Percentiles rank a stretch among this genome's conserved stretches.
Evolutionary conservation across 1,140 invertebrate genomes (phyloP).

Genomic region (Meloidogyne floridensis): DNA sequence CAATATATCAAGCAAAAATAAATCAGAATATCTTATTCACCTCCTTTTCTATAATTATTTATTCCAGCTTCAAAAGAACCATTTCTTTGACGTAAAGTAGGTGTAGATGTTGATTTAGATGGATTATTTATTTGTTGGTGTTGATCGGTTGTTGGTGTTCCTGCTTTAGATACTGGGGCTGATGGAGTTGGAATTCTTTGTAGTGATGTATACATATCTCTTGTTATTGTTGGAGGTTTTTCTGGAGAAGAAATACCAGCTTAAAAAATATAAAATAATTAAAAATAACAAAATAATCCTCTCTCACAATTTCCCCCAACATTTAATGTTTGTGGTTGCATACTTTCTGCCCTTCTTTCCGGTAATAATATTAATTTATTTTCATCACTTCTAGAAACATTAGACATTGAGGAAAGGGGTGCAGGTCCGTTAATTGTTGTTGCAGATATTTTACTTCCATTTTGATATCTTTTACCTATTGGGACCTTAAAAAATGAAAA

Average conservation of each 20-base stretch:
- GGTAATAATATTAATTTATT: conserved; percentile 12
- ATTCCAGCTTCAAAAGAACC: neutral
- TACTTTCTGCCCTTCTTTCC: conserved; percentile 15
- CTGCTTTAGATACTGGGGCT: neutral
- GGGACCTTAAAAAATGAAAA: conserved; percentile 16
- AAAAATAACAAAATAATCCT: neutral
- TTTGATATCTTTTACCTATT: conserved; percentile 47
- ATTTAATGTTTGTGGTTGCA: neutral
- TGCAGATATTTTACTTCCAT: conserved; percentile 38
- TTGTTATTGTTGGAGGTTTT: neutral
- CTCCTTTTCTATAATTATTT: neutral
- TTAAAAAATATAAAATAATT: neutral
- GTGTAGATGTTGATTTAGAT: conserved; percentile 24
- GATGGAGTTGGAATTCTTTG: neutral
- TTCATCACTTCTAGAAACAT: conserved; percentile 2
- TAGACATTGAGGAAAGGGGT: conserved; percentile 23
- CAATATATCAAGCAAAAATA: neutral
- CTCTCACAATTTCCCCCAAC: neutral
- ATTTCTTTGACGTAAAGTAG: conserved; percentile 9
- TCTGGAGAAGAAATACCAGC: neutral
- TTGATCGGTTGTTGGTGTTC: conserved; percentile 12
- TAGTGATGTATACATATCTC: neutral
- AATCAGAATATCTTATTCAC: neutral
- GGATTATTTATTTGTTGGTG: conserved; percentile 18
- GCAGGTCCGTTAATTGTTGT: conserved; percentile 13